phyloP scores from a whole-genome alignment of 2,113 vertebrate species.

The Plectropomus leopardus region DNA sequence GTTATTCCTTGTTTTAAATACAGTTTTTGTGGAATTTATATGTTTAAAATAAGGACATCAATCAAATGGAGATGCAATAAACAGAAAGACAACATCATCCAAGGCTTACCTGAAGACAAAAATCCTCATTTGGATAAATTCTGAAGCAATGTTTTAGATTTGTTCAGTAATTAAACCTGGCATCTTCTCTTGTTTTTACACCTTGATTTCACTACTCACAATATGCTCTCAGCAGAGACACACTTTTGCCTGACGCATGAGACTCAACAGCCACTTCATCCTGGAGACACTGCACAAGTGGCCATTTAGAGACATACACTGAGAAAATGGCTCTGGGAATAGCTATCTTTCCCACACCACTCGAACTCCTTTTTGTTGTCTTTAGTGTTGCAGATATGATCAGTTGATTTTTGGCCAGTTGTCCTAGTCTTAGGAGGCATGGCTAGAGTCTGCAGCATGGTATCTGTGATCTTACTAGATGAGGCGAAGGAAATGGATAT shows the following conservation, averaged over 20 bases:
- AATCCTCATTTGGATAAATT: no score
- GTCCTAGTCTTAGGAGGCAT: conserved; percentile 61
- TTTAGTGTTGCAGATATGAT: conserved; percentile 73
- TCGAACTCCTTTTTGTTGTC: conserved; percentile 67
- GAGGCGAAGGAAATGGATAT: conserved; percentile 68
- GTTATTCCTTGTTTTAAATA: no score
- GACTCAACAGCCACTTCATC: conserved; percentile 41
- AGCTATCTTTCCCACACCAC: conserved; percentile 64
- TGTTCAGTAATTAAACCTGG: background rate
- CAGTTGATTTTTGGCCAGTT: conserved; percentile 59
- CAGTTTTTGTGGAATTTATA: no score
- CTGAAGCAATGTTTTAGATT: conserved; percentile 1
- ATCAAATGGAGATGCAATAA: no score
- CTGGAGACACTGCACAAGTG: conserved; percentile 28
- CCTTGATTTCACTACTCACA: conserved; percentile 3
- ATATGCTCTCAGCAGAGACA: conserved; percentile 31
- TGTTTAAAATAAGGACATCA: no score
- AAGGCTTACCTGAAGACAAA: no score
- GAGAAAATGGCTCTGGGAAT: conserved; percentile 56
- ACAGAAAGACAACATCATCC: no score
- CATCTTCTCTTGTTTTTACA: background rate
- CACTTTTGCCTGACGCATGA: conserved; percentile 26
- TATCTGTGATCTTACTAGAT: conserved; percentile 56
- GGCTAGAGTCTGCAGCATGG: conserved; percentile 33
- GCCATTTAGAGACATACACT: conserved; percentile 35